Evolutionary conservation across 2,113 vertebrate species (phyloP), one percentile per base, ranked within the genome.

Genomic region (Myotis davidii): DNA sequence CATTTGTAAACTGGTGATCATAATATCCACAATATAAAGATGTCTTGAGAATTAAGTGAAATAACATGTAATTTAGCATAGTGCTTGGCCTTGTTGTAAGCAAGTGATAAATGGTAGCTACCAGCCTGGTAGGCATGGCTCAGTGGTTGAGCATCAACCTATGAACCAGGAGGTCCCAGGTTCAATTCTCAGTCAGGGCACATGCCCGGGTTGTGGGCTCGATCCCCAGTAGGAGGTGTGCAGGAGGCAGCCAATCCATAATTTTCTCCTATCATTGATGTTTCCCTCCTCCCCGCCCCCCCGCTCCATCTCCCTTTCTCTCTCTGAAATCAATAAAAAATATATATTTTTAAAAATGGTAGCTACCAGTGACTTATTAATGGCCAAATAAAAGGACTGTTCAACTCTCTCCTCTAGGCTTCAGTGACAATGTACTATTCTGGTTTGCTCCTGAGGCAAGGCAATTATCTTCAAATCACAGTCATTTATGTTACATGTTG

Each of bases 1-100:
- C 21, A 67, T 87, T 61, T 88, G 13, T 64, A 87, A 90, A 88
- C 70, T 14, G 32, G 59, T 83, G 27, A 85, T 76, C 56, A 76
- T 29, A 87, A 45, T 72, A 64, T 23, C 45, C 42, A 74, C 27
- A 39, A 84, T 6, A 83, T 92, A 78, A 83, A 90, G 27, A 7
- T 79, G 6, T 61, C 74, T 82, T 90, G 21, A 93, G 59, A 85
- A 77, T 92, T 73, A 94, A 88, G 48, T 83, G 61, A 96, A 84
- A 73, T 52, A 52, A 67, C 6, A 90, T 29, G 50, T 81, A 29
- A 37, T 65, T 93, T 48, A 94, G 11, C 74, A 72, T 48, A 37
- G 45, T 59, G 5, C 16, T 65, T 92, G n/a, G 21, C 61, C 39
- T 86, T 72, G 8, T 34, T 39, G 76, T 52, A 83, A 39, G 9